These are phyloP conservation scores for Dasysyrphus albostriatus DNA, from an alignment of 2,888 invertebrate genomes.

Conservation along the genomic window DNA sequence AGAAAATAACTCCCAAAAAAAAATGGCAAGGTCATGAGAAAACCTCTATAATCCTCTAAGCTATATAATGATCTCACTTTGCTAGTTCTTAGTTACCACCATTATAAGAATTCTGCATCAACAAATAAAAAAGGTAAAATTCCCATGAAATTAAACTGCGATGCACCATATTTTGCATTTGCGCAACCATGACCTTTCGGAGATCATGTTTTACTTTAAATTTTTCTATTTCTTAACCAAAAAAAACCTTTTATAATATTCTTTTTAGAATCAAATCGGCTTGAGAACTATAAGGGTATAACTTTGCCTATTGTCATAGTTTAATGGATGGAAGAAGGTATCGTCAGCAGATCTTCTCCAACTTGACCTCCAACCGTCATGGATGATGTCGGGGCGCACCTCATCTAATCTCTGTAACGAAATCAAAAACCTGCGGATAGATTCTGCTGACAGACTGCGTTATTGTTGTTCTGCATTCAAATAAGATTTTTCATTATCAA, in stretches of 20 bases:
- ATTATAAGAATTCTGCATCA: background rate
- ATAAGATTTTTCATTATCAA: slow-evolving; percentile 67
- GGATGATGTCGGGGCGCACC: slow-evolving; percentile 51
- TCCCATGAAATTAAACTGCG: slow-evolving; percentile 41
- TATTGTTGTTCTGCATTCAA: slow-evolving; percentile 54
- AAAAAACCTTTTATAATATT: slow-evolving; percentile 29
- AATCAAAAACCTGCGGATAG: slow-evolving; percentile 15
- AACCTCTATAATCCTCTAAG: background rate
- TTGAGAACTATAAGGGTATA: slow-evolving; percentile 43
- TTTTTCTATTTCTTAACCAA: background rate
- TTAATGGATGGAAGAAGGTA: background rate
- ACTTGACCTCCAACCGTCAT: slow-evolving; percentile 53
- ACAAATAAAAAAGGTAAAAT: background rate
- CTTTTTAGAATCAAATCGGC: slow-evolving; percentile 27
- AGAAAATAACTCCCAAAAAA: slow-evolving; percentile 5
- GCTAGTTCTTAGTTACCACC: background rate
- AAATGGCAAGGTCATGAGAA: slow-evolving; percentile 32
- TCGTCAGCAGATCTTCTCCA: background rate
- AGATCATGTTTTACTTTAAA: slow-evolving; percentile 18
- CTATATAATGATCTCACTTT: slow-evolving; percentile 22
- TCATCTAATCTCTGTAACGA: slow-evolving; percentile 48
- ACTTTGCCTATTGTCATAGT: slow-evolving; percentile 25
- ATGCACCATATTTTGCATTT: slow-evolving; percentile 35
- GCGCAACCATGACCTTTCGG: slow-evolving; percentile 49
- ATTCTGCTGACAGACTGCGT: slow-evolving; percentile 13